These are phyloP conservation scores for Craniophora ligustri DNA, from an alignment of 2,888 invertebrate species.

Conservation along the genomic window DNA sequence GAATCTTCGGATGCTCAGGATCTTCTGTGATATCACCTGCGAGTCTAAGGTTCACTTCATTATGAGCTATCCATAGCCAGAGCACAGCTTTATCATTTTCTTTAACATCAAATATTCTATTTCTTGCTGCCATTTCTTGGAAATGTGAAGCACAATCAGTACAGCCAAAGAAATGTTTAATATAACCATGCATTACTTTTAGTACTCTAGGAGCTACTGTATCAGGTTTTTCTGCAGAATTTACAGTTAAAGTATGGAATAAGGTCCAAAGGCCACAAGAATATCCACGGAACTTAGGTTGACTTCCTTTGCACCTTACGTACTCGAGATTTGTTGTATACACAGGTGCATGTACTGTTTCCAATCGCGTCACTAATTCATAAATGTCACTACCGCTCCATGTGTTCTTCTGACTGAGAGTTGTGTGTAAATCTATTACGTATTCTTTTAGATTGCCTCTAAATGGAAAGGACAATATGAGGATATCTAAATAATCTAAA, in stretches of 20 bases:
- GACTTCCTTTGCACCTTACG: constrained; percentile 95
- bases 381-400: constrained; percentile 90
- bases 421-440: constrained; percentile 89
- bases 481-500: constrained; percentile 91
- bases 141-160: constrained; percentile 97
- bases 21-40: constrained; percentile 96
- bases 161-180: constrained; percentile 98
- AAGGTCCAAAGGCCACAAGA: constrained; percentile 98
- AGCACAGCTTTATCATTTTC: constrained; percentile 93
- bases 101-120: constrained; percentile 91
- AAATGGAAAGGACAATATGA: constrained; percentile 94
- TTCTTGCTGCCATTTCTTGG: constrained; percentile 93
- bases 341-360: constrained; percentile 87
- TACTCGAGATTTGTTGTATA: constrained; percentile 89
- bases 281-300: constrained; percentile 93
- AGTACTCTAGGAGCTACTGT: constrained; percentile 91
- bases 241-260: constrained; percentile 97
- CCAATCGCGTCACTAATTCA: constrained; percentile 86
- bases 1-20: constrained; percentile 95
- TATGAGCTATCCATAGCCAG: constrained; percentile 98
- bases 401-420: constrained; percentile 79
- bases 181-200: constrained; percentile 95
- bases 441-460: constrained; percentile 90
- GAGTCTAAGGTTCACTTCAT: constrained; percentile 96
- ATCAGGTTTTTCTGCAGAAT: constrained; percentile 88